Evolutionary conservation across 2,797 vertebrate genomes (phyloP).

Genomic region (Craterocephalus amniculus): DNA sequence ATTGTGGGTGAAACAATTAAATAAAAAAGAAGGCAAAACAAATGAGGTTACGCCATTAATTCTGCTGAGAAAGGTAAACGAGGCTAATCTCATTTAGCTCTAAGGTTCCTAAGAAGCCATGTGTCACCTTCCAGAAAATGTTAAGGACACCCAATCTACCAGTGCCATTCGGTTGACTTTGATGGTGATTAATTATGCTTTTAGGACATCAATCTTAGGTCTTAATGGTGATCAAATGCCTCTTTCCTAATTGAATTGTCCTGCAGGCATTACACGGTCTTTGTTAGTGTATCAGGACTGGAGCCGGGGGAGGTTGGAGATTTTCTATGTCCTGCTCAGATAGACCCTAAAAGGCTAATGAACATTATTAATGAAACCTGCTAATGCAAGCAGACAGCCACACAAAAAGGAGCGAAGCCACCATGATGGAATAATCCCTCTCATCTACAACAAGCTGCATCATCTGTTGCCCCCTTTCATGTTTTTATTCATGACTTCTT

Average conservation of each 20-base stretch:
- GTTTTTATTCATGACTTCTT: constrained; percentile 61
- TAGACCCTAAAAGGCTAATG: constrained; percentile 70
- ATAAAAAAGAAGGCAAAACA: too few species aligned
- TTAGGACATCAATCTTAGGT: constrained; percentile 62
- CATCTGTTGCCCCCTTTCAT: constrained; percentile 54
- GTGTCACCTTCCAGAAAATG: constrained; percentile 71
- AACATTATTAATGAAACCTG: constrained; percentile 73
- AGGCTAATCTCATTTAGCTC: constrained; percentile 62
- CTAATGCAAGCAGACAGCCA: constrained; percentile 67
- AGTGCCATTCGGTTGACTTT: constrained; percentile 65
- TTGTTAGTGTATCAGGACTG: constrained; percentile 65
- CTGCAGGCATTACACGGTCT: constrained; percentile 65
- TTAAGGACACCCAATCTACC: constrained; percentile 55
- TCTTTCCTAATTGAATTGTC: constrained; percentile 80
- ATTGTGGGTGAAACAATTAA: constrained; percentile 49
- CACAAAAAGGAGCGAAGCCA: constrained; percentile 58
- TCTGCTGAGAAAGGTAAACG: constrained; percentile 30
- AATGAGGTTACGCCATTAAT: constrained; percentile 40
- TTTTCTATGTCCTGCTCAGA: constrained; percentile 52
- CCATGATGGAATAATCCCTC: constrained; percentile 39
- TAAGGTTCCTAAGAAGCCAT: constrained; percentile 55
- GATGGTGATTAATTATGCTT: constrained; percentile 79
- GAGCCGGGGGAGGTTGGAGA: constrained; percentile 49
- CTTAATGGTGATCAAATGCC: constrained; percentile 77
- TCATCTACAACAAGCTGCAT: constrained; percentile 43